phyloP scores from a whole-genome alignment of 2,113 vertebrate species.

The Taurulus bubalis region DNA sequence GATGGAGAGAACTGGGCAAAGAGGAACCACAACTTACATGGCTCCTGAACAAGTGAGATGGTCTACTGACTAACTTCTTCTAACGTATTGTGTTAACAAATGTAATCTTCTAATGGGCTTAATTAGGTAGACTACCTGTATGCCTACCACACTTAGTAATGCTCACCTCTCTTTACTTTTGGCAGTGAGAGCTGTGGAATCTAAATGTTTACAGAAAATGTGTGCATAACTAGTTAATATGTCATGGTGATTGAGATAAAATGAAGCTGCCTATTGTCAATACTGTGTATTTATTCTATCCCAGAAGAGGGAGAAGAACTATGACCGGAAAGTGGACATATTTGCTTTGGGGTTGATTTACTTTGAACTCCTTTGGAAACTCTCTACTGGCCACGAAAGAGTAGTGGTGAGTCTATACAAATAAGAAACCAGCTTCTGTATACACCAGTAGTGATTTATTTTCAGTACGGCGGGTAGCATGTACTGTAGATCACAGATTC shows the following conservation, averaged over 20 bases:
- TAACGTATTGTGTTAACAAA: neutral
- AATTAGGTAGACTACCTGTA: neutral
- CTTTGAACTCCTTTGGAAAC: conserved; percentile 84
- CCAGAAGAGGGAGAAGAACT: conserved; percentile 24
- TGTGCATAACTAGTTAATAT: neutral
- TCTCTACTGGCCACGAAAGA: conserved; percentile 53
- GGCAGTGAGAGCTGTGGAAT: neutral
- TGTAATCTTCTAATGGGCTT: neutral
- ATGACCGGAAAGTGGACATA: conserved; percentile 89
- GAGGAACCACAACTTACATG: conserved; percentile 3
- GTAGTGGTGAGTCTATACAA: conserved; percentile 39
- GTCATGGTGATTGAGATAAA: neutral
- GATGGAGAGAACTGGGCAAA: neutral
- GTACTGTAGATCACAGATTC: neutral
- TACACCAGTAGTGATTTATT: neutral
- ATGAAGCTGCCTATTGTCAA: neutral
- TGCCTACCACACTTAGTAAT: neutral
- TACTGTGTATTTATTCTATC: conserved; percentile 6
- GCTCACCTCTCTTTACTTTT: neutral
- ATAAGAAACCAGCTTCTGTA: neutral
- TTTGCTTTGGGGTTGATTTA: conserved; percentile 89
- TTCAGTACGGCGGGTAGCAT: neutral
- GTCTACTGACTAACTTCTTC: neutral
- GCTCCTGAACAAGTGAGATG: conserved; percentile 25
- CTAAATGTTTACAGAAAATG: no score